phyloP scores from a whole-genome alignment of 2,797 vertebrate species.

The Brachyalestes nurse region DNA sequence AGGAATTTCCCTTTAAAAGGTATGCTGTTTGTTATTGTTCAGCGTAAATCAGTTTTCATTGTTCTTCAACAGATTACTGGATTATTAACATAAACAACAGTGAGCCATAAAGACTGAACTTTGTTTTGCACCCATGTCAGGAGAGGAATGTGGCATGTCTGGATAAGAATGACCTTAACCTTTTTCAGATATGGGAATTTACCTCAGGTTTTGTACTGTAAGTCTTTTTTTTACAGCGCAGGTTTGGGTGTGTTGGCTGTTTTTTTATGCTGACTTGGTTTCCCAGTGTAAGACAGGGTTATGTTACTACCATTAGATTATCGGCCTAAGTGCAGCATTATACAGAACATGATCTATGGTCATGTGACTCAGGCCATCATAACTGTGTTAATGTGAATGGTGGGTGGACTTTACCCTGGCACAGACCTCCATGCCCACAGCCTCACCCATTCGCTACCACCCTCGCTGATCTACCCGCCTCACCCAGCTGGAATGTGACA shows the following conservation, averaged over 20 bases:
- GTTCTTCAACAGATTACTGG: neutral
- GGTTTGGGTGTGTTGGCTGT: slow-evolving; percentile 21
- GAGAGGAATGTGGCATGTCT: neutral
- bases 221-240: slow-evolving; percentile 24
- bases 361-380: slow-evolving; percentile 2
- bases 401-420: slow-evolving; percentile 21
- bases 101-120: neutral
- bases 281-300: neutral
- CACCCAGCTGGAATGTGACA: slow-evolving; percentile 70
- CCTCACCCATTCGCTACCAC: slow-evolving; percentile 40
- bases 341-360: neutral
- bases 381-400: neutral
- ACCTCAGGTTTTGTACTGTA: slow-evolving; percentile 26
- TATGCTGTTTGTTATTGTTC: too few relatives aligned
- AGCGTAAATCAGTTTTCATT: too few relatives aligned
- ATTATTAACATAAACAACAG: neutral
- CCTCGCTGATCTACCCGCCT: slow-evolving; percentile 48
- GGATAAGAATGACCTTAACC: slow-evolving; percentile 24
- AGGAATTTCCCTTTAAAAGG: too few relatives aligned
- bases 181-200: slow-evolving; percentile 29
- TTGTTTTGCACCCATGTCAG: neutral
- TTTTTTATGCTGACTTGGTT: neutral
- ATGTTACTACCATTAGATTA: neutral
- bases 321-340: neutral
- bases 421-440: slow-evolving; percentile 33